Percentiles rank a stretch among this genome's conserved stretches.
These are phyloP conservation scores for Austrofundulus limnaeus DNA, from an alignment of 2,113 vertebrate genomes.

Conservation along the genomic window DNA sequence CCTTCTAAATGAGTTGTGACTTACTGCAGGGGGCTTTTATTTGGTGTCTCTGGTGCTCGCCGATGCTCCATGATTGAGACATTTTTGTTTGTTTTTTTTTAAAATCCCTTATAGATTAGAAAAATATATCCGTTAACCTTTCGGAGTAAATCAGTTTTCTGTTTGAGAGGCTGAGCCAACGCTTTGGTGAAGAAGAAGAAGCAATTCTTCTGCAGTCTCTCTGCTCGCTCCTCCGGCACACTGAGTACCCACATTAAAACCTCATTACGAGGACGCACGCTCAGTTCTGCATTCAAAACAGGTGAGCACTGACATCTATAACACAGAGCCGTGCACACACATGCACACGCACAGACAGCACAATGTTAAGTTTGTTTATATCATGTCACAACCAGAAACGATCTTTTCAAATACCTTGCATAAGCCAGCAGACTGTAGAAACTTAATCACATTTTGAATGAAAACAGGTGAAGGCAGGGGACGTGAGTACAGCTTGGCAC, in stretches of 20 bases:
- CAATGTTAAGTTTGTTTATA: slow-evolving; percentile 7
- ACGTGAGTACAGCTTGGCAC: not conserved
- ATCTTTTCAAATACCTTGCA: slow-evolving; percentile 7
- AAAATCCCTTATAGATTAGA: slow-evolving; percentile 30
- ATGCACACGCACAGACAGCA: not conserved
- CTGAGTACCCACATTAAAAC: slow-evolving; percentile 58
- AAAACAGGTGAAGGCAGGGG: not conserved
- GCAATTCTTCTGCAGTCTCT: slow-evolving; percentile 12
- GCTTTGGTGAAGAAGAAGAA: slow-evolving; percentile 21
- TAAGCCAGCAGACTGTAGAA: slow-evolving; percentile 4
- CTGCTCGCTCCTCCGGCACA: slow-evolving; percentile 31
- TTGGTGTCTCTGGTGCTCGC: slow-evolving; percentile 27
- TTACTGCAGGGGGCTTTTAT: slow-evolving; percentile 21
- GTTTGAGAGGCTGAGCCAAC: slow-evolving; percentile 18
- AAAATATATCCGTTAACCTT: slow-evolving; percentile 59
- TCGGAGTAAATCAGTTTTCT: slow-evolving; percentile 29
- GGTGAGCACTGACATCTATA: slow-evolving; percentile 20
- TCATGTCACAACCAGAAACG: slow-evolving; percentile 21
- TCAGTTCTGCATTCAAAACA: slow-evolving; percentile 59
- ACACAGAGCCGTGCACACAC: slow-evolving; percentile 4
- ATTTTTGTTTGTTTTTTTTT: slow-evolving; percentile 21
- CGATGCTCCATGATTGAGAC: slow-evolving; percentile 26
- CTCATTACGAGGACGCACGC: slow-evolving; percentile 46
- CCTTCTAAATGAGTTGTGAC: slow-evolving; percentile 14
- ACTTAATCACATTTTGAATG: slow-evolving; percentile 3